These are phyloP conservation scores for Myocastor coypus DNA, from an alignment of 2,113 vertebrate genomes.

Conservation along the genomic window DNA sequence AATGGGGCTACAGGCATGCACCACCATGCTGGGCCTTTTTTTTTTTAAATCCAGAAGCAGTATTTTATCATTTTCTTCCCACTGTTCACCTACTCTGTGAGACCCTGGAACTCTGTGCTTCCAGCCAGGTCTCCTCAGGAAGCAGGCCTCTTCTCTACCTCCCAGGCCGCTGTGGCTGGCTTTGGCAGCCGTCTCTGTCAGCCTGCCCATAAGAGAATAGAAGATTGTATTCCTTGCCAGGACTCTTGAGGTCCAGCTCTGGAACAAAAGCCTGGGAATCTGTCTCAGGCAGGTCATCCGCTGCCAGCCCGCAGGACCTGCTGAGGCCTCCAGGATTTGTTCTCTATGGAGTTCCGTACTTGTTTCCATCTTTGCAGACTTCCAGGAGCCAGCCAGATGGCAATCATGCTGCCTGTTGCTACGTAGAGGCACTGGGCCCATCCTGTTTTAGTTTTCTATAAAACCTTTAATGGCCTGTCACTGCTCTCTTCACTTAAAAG, in stretches of 20 bases:
- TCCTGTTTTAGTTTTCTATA: neutral
- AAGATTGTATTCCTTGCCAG: slow-evolving; percentile 52
- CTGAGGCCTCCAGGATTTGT: neutral
- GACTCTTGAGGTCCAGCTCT: slow-evolving; percentile 11
- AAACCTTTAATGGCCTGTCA: slow-evolving; percentile 31
- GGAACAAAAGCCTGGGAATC: slow-evolving; percentile 56
- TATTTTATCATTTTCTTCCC: neutral
- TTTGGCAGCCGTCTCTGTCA: neutral
- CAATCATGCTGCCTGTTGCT: neutral
- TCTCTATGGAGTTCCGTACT: neutral
- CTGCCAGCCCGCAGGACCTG: neutral
- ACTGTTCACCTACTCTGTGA: neutral
- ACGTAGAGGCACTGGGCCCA: neutral
- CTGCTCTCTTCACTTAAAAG: slow-evolving; percentile 3
- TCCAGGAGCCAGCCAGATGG: neutral
- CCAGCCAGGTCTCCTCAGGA: neutral
- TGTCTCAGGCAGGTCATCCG: neutral
- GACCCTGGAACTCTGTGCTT: neutral
- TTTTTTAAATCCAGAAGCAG: neutral
- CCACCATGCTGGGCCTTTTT: neutral
- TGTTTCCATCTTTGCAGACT: neutral
- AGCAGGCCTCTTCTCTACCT: neutral
- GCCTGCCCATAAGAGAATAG: neutral
- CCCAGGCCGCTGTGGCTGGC: neutral
- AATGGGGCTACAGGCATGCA: too few species aligned